These are phyloP conservation scores for Oithona nana DNA, from an alignment of 2,888 invertebrate genomes.

Conservation along the genomic window DNA sequence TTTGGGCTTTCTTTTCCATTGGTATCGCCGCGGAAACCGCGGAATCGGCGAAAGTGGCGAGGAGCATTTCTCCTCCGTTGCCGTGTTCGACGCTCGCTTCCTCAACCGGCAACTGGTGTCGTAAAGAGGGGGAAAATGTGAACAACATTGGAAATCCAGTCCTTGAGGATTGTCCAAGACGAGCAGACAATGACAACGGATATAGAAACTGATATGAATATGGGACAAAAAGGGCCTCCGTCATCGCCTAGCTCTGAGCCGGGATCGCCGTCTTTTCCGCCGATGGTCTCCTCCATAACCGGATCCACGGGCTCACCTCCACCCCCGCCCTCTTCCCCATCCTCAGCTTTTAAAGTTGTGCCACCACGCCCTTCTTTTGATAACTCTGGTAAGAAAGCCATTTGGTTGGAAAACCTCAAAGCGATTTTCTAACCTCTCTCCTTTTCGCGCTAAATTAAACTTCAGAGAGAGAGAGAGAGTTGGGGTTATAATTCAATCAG, in stretches of 20 bases:
- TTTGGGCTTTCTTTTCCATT: no score
- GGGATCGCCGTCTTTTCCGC: no score
- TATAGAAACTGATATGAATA: background rate
- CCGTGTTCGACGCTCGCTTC: no score
- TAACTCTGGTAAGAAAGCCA: background rate
- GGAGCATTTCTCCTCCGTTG: no score
- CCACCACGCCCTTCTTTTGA: background rate
- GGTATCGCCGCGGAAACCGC: background rate
- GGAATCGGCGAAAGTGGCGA: background rate
- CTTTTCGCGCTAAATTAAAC: background rate
- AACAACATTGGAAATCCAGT: background rate
- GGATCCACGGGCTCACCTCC: background rate
- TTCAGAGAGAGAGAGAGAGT: background rate
- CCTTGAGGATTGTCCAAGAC: background rate
- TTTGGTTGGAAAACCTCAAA: no score
- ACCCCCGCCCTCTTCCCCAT: background rate
- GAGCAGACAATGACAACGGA: background rate
- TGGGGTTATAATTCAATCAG: background rate
- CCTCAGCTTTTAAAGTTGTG: background rate
- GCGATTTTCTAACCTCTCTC: no score
- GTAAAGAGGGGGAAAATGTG: background rate
- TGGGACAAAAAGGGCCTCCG: background rate
- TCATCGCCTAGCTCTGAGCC: background rate
- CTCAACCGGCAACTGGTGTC: background rate
- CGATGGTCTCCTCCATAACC: no score